These are phyloP conservation scores for Misgurnus anguillicaudatus DNA, from an alignment of 2,113 vertebrate species.

Conservation along the genomic window DNA sequence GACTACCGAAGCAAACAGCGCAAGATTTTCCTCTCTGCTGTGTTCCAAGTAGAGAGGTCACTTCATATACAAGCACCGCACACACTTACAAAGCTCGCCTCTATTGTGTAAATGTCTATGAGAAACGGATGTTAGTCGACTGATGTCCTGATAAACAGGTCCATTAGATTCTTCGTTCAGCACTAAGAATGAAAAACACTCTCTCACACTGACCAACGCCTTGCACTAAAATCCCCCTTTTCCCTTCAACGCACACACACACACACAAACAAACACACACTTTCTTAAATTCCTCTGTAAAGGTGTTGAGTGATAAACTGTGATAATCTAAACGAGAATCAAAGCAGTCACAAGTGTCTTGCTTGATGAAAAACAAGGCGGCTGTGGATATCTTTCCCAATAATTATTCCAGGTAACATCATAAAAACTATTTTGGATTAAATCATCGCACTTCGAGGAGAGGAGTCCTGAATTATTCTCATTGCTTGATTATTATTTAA, in stretches of 20 bases:
- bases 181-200: slow-evolving; percentile 54
- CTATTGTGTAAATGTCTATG: slow-evolving; percentile 52
- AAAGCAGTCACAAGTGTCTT: not conserved
- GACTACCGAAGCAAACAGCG: slow-evolving; percentile 65
- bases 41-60: slow-evolving; percentile 56
- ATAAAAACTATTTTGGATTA: not conserved
- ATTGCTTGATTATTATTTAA: not conserved
- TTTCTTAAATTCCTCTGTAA: not conserved
- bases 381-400: not conserved
- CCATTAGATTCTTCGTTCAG: slow-evolving; percentile 53
- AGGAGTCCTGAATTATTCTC: too few relatives aligned
- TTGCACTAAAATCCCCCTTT: slow-evolving; percentile 22
- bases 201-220: slow-evolving; percentile 41
- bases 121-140: slow-evolving; percentile 54
- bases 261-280: slow-evolving; percentile 54
- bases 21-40: slow-evolving; percentile 52
- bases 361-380: not conserved
- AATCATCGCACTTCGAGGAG: not conserved
- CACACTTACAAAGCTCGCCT: slow-evolving; percentile 52
- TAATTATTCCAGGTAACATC: not conserved
- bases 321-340: slow-evolving; percentile 5
- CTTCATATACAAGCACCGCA: slow-evolving; percentile 48
- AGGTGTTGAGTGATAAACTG: slow-evolving; percentile 10
- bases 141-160: slow-evolving; percentile 53
- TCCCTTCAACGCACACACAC: slow-evolving; percentile 42